phyloP scores from a whole-genome alignment of 2,797 vertebrate species.

The Uromys caudimaculatus region DNA sequence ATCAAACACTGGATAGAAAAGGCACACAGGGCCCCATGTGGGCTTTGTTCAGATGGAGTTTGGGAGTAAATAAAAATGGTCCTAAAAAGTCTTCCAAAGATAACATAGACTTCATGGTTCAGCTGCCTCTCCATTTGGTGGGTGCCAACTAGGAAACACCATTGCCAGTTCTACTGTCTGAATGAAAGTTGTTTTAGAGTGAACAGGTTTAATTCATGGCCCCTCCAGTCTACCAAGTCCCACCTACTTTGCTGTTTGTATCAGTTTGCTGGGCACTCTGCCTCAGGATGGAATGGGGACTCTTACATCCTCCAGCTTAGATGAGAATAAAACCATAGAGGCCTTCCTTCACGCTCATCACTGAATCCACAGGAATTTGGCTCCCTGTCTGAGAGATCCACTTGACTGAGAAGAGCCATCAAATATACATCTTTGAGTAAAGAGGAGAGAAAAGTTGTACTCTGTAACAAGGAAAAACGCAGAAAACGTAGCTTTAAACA shows the following conservation, averaged over 20 bases:
- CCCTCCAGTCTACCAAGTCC: background rate
- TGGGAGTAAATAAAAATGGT: conserved; percentile 59
- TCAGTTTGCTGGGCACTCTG: background rate
- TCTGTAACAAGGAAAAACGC: conserved; percentile 8
- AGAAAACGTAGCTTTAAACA: conserved; percentile 9
- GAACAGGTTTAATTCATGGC: conserved; percentile 10
- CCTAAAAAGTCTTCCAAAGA: conserved; percentile 55
- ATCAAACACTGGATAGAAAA: conserved; percentile 62
- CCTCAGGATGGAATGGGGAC: background rate
- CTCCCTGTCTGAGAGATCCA: background rate
- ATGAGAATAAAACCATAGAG: conserved; percentile 20
- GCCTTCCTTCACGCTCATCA: background rate
- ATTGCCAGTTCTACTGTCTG: background rate
- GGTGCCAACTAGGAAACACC: conserved; percentile 27
- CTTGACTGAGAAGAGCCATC: background rate
- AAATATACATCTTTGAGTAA: background rate
- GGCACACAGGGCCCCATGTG: background rate
- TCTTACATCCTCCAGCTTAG: background rate
- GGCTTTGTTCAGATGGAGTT: conserved; percentile 64
- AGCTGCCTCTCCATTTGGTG: conserved; percentile 42
- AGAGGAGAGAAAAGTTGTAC: background rate
- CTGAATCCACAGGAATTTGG: background rate
- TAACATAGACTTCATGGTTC: conserved; percentile 59
- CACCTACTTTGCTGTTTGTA: background rate
- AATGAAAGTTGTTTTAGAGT: conserved; percentile 26